Evolutionary conservation across 2,113 vertebrate species (phyloP).

Genomic region (Nothoprocta perdicaria): DNA sequence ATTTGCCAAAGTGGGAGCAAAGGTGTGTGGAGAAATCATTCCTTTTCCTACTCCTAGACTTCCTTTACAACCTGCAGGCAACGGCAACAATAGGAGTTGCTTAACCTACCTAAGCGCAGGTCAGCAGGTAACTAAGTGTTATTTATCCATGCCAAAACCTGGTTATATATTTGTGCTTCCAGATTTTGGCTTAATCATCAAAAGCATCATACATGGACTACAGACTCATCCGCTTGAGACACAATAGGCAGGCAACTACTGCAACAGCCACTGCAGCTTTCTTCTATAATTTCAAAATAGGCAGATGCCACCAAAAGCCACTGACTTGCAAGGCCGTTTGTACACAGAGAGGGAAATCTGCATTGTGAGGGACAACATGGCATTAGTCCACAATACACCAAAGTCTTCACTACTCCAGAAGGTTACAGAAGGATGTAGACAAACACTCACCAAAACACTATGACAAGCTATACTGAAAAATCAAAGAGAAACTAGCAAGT

Average conservation of each 20-base stretch:
- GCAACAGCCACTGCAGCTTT: fast-evolving
- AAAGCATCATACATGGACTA: fast-evolving
- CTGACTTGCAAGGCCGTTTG: fast-evolving
- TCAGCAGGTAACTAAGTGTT: fast-evolving
- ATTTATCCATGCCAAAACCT: neutral
- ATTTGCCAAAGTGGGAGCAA: neutral
- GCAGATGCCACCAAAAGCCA: neutral
- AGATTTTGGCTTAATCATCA: neutral
- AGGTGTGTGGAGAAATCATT: neutral
- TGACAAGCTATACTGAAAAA: neutral
- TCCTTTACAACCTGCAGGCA: neutral
- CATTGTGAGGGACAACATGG: neutral
- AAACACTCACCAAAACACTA: neutral
- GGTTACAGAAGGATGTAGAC: neutral
- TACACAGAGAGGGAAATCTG: neutral
- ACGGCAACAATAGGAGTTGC: neutral
- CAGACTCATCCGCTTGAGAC: neutral
- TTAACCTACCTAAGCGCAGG: neutral
- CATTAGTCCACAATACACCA: neutral
- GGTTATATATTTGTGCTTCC: neutral
- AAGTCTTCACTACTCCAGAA: neutral
- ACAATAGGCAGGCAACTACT: neutral
- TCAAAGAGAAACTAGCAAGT: neutral
- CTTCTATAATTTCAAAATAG: neutral
- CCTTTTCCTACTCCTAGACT: neutral